Percentiles rank a stretch among this genome's conserved stretches.
Evolutionary conservation across 2,113 vertebrate genomes (phyloP).

Genomic region (Canis aureus): DNA sequence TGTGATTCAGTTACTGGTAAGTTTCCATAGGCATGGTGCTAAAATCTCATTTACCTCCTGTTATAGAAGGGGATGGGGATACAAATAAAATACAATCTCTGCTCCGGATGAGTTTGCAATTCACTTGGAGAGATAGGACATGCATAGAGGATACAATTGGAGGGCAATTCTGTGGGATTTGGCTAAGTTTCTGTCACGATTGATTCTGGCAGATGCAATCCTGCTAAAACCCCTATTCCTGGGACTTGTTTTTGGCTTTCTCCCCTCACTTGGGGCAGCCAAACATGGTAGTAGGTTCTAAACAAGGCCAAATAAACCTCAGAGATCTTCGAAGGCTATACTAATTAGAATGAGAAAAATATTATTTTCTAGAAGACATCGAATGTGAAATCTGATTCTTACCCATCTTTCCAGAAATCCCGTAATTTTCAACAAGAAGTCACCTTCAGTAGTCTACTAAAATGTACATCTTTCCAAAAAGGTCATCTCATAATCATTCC

Average conservation of each 20-base stretch:
- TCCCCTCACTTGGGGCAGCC: conserved; percentile 14
- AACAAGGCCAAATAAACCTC: background rate
- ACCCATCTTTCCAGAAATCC: background rate
- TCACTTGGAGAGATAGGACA: background rate
- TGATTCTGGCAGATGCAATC: conserved; percentile 2
- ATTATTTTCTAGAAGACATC: background rate
- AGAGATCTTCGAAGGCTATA: background rate
- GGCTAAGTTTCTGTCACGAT: conserved; percentile 11
- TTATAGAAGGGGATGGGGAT: background rate
- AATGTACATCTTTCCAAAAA: background rate
- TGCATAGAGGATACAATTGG: background rate
- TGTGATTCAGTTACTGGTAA: background rate
- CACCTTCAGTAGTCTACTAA: background rate
- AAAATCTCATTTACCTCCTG: background rate
- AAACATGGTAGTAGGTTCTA: background rate
- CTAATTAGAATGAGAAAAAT: conserved; percentile 29
- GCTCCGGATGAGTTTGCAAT: background rate
- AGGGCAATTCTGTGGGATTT: background rate
- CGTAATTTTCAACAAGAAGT: conserved; percentile 7
- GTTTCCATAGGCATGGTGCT: conserved; percentile 16
- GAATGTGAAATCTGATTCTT: background rate
- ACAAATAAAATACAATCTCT: background rate
- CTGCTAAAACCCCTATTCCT: background rate
- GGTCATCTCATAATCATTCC: background rate
- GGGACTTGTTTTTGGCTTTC: conserved; percentile 37